These are phyloP conservation scores for Drosophila funebris DNA, from an alignment of 1,140 invertebrate species.

Conservation along the genomic window DNA sequence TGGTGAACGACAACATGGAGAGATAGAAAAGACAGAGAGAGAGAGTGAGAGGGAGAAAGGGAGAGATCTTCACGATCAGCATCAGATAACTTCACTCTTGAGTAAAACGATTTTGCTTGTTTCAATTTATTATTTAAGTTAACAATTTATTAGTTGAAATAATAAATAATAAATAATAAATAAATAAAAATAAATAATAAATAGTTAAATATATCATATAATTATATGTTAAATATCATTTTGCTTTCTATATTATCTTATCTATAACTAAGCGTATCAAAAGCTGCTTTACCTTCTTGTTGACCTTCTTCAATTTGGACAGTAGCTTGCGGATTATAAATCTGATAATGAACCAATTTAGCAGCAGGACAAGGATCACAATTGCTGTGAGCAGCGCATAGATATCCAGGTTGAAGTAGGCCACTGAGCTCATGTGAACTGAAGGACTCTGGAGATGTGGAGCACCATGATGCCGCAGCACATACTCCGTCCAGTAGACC, in stretches of 20 bases:
- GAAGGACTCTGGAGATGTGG: slow-evolving; percentile 81
- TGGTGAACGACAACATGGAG: not conserved
- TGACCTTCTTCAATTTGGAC: not conserved
- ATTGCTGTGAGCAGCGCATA: slow-evolving; percentile 9
- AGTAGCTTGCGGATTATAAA: not conserved
- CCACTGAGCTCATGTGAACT: slow-evolving; percentile 59
- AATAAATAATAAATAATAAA: no score
- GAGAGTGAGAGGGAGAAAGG: no score
- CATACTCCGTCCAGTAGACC: slow-evolving; percentile 77
- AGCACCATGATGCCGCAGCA: slow-evolving; percentile 84
- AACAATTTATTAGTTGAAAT: no score
- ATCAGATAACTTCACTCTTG: no score
- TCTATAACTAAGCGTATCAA: not conserved
- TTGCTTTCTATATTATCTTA: no score
- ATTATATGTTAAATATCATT: no score
- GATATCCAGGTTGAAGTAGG: slow-evolving; percentile 59
- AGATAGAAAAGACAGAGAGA: no score
- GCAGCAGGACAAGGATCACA: not conserved
- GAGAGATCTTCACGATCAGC: no score
- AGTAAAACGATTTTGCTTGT: no score
- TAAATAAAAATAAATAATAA: no score
- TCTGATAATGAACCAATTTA: not conserved
- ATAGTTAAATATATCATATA: no score
- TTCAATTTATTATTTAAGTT: no score
- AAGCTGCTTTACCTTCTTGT: slow-evolving; percentile 13